These are phyloP conservation scores for Campoletis raptor DNA, from an alignment of 2,888 invertebrate genomes.

Conservation along the genomic window DNA sequence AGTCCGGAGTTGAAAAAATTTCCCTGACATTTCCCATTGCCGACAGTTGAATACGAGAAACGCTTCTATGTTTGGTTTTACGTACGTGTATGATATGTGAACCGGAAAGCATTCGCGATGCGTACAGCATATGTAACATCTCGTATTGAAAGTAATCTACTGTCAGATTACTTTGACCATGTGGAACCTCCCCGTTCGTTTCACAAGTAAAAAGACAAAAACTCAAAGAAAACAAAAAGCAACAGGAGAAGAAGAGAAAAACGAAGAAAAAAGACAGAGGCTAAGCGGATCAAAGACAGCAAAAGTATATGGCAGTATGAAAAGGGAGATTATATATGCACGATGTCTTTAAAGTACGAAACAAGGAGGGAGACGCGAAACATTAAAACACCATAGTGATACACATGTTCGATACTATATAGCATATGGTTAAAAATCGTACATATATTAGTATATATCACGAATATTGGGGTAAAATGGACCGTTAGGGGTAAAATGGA, in stretches of 20 bases:
- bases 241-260: not conserved
- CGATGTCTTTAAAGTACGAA: constrained; percentile 41
- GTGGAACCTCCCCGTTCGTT: constrained; percentile 33
- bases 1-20: not conserved
- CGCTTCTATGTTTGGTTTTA: constrained; percentile 18
- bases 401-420: constrained; percentile 34
- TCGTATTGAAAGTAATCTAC: constrained; percentile 77
- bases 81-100: constrained; percentile 7
- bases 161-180: constrained; percentile 79
- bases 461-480: not conserved
- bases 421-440: constrained; percentile 56
- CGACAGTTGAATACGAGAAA: constrained; percentile 19
- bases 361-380: constrained; percentile 53
- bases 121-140: constrained; percentile 10
- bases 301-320: constrained; percentile 33
- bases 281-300: constrained; percentile 80
- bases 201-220: constrained; percentile 9
- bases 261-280: constrained; percentile 46
- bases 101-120: constrained; percentile 19
- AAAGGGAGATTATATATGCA: constrained; percentile 23
- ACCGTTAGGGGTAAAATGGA: not conserved
- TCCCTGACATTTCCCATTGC: not conserved
- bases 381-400: constrained; percentile 71
- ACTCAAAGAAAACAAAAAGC: constrained; percentile 11
- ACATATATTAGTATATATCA: not conserved